Evolutionary conservation across 2,888 invertebrate species (phyloP), one percentile per base, ranked within the genome.

Genomic region (Osedax frankpressi): DNA sequence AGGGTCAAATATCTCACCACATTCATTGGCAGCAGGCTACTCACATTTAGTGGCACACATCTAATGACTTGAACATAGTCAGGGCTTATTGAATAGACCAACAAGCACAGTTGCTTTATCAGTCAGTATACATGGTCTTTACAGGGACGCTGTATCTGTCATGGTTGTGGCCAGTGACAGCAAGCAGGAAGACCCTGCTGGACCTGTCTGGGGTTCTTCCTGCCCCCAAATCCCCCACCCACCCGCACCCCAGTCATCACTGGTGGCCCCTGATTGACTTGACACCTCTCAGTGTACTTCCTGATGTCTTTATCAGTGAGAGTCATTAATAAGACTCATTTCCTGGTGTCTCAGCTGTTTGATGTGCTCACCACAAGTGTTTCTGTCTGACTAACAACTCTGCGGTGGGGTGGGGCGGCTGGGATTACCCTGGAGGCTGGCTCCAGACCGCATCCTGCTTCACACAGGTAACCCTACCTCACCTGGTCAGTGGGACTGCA

Each of bases 191-290:
- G 65, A 65, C 63, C n/a, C 6, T 3, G 6, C 63, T 62, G 24
- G 65, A 65, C 65, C 65, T 65, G 65, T 65, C 65, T 65, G 24
- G 65, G 65, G 65, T 65, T 65, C 65, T 65, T 65, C 65, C 65
- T 65, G 65, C 65, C 65, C 65, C 65, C 65, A 26, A 19, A 2
- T 11, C 2, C 65, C 65, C 25, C 63, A 65, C 65, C 65, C 65
- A 65, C 65, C 65, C 65, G 2, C 65, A 65, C 65, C 65, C 65
- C 65, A 65, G 65, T 19, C 65, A 65, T 65, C 65, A 65, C 14
- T 65, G 2, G 65, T 65, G 24, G 19, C 65, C 65, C 65, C 65
- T 65, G 65, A 65, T 65, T 65, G 65, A 65, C 6, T 2, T 65
- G 65, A 65, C 65, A 65, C 65, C 65, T 65, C 65, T 65, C 65